Base-by-base conservation (phyloP, 2,888 invertebrate genomes). In the Sipha maydis region DNA sequence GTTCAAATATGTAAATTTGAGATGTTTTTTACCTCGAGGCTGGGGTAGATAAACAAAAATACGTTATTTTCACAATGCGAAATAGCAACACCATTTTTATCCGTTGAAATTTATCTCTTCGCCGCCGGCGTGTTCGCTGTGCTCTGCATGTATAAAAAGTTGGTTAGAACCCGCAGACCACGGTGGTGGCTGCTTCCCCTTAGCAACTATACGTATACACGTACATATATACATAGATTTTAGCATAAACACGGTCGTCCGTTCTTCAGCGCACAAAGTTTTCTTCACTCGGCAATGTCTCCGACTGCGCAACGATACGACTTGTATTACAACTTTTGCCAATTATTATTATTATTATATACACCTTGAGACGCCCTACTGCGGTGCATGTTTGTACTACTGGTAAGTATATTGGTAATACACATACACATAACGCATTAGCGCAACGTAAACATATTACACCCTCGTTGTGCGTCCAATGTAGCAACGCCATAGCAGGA, bases 61-160 rank as follows among this genome's bases (percentile, higher is more conserved):
- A 77, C 48, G 48, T 77, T 77, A 77, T 77, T 77, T 77, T 77
- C 48, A 48, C 77, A 77, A 77, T 48, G 77, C 48, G 77, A 28
- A 77, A 77, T 3, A 77, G 77, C 77, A 78, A 78, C 78, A 54
- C 78, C 78, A 54, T 78, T 78, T 78, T 78, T 78, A 78, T 78
- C 31, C 48, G 78, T 54, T 54, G 48, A 28, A 78, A 78, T 56
- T 54, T 31, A 78, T 78, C 31, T 78, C 54, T 31, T 54, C 19
- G 28, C n/a, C 78, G 54, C 48, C 77, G 48, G 8, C 61, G 61
- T 61, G 21, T 48, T 61, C 7, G 3, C 48, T 78, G 54, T 56
- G 54, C 19, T 78, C 54, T 54, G 78, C 54, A 78, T 54, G 54
- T 54, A 78, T 78, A 78, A 78, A 78, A 78, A 28, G 54, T 31